phyloP scores from a whole-genome alignment of 2,797 vertebrate genomes.

The Anguilla obscura region DNA sequence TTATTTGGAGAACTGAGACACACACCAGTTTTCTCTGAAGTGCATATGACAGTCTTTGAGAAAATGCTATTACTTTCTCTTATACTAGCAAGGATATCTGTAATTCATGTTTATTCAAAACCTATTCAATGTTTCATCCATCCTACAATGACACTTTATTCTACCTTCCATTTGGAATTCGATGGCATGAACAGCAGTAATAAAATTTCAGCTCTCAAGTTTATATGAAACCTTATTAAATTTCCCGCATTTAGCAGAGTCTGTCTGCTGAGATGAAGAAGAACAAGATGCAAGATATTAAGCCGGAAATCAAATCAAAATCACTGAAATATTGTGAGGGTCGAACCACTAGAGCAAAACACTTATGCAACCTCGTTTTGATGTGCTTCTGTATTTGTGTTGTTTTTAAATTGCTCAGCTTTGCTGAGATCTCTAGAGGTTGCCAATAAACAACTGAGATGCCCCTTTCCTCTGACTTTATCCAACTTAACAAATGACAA shows the following conservation, averaged over 20 bases:
- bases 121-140: not conserved
- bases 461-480: not conserved
- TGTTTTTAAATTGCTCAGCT: not conserved
- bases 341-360: not conserved
- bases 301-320: not conserved
- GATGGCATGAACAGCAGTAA: not conserved
- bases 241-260: not conserved
- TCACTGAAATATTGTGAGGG: not conserved
- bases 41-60: not conserved
- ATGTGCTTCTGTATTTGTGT: no score
- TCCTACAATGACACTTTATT: no score
- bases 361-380: not conserved
- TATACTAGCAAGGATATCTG: not conserved
- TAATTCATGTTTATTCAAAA: conserved; percentile 3
- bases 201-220: not conserved
- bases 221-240: not conserved
- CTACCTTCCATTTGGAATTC: no score
- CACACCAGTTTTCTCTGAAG: not conserved
- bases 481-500: not conserved
- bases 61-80: not conserved
- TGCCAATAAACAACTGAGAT: not conserved
- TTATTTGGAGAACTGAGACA: not conserved
- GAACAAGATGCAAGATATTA: not conserved
- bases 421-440: not conserved
- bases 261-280: not conserved